phyloP scores from a whole-genome alignment of 2,888 invertebrate genomes.

The Leucozona laternaria region DNA sequence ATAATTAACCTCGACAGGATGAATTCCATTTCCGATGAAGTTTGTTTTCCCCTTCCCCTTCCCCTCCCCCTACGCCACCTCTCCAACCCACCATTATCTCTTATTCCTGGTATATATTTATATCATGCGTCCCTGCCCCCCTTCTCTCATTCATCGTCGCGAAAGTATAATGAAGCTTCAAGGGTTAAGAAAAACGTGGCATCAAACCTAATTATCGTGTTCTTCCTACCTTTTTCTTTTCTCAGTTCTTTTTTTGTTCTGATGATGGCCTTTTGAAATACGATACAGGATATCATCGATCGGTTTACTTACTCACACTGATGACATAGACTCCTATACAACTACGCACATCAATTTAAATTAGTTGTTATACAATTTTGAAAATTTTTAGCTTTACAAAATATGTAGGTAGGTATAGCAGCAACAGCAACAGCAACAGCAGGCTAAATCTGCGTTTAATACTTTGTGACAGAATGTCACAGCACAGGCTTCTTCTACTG shows the following conservation, averaged over 20 bases:
- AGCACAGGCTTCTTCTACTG: slow-evolving; percentile 39
- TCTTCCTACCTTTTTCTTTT: slow-evolving; percentile 37
- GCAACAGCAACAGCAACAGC: neutral
- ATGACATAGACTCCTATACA: neutral
- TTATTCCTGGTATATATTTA: neutral
- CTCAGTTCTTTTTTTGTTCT: neutral
- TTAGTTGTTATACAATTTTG: slow-evolving; percentile 55
- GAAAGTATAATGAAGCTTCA: slow-evolving; percentile 27
- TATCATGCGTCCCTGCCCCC: neutral
- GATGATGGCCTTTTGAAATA: slow-evolving; percentile 32
- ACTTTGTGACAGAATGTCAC: slow-evolving; percentile 71
- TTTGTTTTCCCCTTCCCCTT: slow-evolving; percentile 22
- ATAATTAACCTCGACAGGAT: slow-evolving; percentile 67
- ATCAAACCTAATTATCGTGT: slow-evolving; percentile 62
- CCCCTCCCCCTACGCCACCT: neutral
- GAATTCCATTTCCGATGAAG: slow-evolving; percentile 67
- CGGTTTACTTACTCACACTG: neutral
- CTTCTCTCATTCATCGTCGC: neutral
- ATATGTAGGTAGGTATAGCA: neutral
- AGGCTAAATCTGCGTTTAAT: slow-evolving; percentile 61
- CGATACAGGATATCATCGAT: slow-evolving; percentile 59
- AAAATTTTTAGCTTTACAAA: slow-evolving; percentile 39
- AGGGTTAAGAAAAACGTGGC: slow-evolving; percentile 49
- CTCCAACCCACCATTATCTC: neutral
- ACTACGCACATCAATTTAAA: slow-evolving; percentile 56